Evolutionary conservation across 2,888 invertebrate genomes (phyloP), one percentile per base, ranked within the genome.

Genomic region (Ennomos quercinarius): DNA sequence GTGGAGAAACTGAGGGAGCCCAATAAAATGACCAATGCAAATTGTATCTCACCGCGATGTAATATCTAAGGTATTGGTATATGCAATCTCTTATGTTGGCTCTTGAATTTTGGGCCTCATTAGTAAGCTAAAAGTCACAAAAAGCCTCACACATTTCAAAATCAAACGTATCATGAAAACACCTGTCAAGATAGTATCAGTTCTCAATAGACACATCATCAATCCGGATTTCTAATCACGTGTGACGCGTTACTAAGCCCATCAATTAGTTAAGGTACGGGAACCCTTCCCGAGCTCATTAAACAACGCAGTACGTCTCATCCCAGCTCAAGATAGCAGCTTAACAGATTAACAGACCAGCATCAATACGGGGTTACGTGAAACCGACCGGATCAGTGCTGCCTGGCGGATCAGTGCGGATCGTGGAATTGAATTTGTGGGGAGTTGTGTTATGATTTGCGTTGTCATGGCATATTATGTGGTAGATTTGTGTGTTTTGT

Each of bases 261-360:
- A 46, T 53, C 65, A 64, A 67, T 67, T 66, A 62, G 63, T 66
- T 63, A 58, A 57, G 61, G 52, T 52, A 57, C 45, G 46, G 60
- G 57, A 63, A 61, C 62, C 56, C 62, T 57, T 43, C 27, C 27
- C 27, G 27, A 63, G 57, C 69, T 70, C 64, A 69, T 67, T 67
- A 64, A 64, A 50, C 61, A 50, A 48, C 50, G 64, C 60, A 57
- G 58, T 63, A 66, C 58, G 60, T 64, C 61, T 65, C 44, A 66
- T 62, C 60, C 66, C 49, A 45, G 65, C 60, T 65, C 44, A 56
- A 61, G 67, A 66, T 65, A 51, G 38, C 57, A 64, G 69, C 69
- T 70, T 70, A 70, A 68, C 71, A 62, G 69, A 71, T 71, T 71
- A 70, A 67, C 65, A 63, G 51, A 43, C 61, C 54, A 62, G 61